Evolutionary conservation across 2,888 invertebrate genomes (phyloP).

Genomic region (Druceiella hillmani): DNA sequence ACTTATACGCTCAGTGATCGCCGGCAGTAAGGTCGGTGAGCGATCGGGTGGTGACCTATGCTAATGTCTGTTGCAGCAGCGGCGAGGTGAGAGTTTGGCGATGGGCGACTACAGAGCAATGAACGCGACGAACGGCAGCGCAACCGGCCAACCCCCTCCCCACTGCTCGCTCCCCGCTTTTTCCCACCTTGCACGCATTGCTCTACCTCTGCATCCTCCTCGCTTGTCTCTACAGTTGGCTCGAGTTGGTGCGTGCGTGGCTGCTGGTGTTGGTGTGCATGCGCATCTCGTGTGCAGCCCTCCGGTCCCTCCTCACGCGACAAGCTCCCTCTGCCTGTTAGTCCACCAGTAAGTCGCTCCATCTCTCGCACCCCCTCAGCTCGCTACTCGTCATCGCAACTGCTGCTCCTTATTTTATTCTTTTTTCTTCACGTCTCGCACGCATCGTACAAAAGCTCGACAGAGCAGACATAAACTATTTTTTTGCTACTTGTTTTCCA

Average conservation of each 20-base stretch:
- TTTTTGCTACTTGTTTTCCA: too few species aligned
- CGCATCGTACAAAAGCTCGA: too few species aligned
- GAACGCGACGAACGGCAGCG: conserved; percentile 29
- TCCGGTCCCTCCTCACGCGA: not conserved
- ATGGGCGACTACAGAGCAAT: conserved; percentile 38
- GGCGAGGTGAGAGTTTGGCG: conserved; percentile 68
- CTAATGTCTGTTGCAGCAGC: conserved; percentile 58
- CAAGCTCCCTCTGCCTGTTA: not conserved
- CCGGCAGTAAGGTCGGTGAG: conserved; percentile 4
- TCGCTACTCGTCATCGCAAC: conserved; percentile 1
- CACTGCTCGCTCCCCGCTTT: conserved; percentile 15
- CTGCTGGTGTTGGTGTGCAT: not conserved
- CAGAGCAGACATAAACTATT: too few species aligned
- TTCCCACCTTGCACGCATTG: too few species aligned
- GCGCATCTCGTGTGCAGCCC: conserved; percentile 2
- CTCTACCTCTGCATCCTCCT: too few species aligned
- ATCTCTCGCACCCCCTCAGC: not conserved
- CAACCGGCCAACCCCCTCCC: conserved; percentile 23
- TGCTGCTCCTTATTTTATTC: not conserved
- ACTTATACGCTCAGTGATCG: conserved; percentile 5
- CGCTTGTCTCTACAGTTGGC: too few species aligned
- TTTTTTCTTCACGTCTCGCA: too few species aligned
- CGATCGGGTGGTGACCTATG: conserved; percentile 23
- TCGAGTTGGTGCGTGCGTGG: not conserved
- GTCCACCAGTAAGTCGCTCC: not conserved